These are phyloP conservation scores for Salvelinus namaycush DNA, from an alignment of 2,113 vertebrate genomes.

Conservation along the genomic window DNA sequence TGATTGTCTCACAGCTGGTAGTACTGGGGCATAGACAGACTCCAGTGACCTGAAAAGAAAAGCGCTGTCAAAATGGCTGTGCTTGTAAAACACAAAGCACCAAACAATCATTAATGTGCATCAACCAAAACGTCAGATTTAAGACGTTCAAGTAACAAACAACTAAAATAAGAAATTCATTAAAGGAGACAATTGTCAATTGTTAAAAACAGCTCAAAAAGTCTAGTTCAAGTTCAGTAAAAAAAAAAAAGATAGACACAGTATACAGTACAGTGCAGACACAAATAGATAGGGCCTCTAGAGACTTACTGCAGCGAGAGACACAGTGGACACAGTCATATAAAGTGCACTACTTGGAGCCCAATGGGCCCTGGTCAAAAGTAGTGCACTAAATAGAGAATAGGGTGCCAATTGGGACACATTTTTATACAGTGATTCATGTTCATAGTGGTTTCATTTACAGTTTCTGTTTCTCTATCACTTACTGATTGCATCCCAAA, in stretches of 20 bases:
- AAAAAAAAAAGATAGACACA: not conserved
- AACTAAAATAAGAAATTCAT: not conserved
- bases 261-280: not conserved
- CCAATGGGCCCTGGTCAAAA: too few relatives aligned
- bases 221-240: not conserved
- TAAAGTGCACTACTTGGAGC: too few relatives aligned
- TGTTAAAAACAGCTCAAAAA: not conserved
- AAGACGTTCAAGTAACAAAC: not conserved
- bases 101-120: not conserved
- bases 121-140: not conserved
- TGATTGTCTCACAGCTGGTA: conserved; percentile 29
- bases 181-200: too few relatives aligned
- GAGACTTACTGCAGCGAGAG: not conserved
- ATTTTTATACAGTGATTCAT: not conserved
- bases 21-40: conserved; percentile 26
- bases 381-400: too few relatives aligned
- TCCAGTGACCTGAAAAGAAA: conserved; percentile 40
- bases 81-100: not conserved
- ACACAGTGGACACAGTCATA: too few relatives aligned
- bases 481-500: too few relatives aligned
- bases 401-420: too few relatives aligned
- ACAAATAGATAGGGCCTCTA: not conserved
- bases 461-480: not conserved
- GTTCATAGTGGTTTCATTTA: not conserved
- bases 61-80: not conserved